A percentile compares a stretch with the other conserved stretches of the same genome.
These are phyloP conservation scores for Charaxes varanes DNA, from an alignment of 1,140 invertebrate genomes.

Conservation along the genomic window DNA sequence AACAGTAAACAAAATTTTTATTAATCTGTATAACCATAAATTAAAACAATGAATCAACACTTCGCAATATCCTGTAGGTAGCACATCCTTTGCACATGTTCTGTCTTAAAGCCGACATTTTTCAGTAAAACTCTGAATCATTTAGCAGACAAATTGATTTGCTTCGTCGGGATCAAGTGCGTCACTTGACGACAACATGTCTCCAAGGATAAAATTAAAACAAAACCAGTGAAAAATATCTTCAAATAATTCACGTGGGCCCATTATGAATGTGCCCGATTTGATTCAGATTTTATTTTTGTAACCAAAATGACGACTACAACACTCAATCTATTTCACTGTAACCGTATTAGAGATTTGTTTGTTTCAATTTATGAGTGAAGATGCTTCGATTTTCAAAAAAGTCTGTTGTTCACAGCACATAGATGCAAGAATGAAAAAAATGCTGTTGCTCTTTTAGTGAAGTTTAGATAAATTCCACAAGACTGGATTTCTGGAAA, in stretches of 20 bases:
- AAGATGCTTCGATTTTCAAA: too few species aligned
- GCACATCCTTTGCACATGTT: slow-evolving; percentile 26
- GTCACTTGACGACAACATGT: slow-evolving; percentile 21
- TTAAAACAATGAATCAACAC: slow-evolving; percentile 11
- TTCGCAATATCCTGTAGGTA: slow-evolving; percentile 18
- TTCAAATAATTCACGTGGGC: slow-evolving; percentile 6
- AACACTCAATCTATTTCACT: too few species aligned
- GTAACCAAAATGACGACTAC: too few species aligned
- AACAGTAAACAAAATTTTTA: too few species aligned
- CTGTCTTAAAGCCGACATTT: slow-evolving; percentile 25
- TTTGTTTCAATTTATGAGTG: too few species aligned
- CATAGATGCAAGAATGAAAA: too few species aligned
- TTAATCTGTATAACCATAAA: neutral
- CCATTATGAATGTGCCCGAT: slow-evolving; percentile 1
- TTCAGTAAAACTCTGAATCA: slow-evolving; percentile 32
- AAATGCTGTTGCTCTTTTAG: too few species aligned
- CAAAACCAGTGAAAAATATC: neutral
- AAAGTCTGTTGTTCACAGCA: too few species aligned
- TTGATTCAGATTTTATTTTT: slow-evolving; percentile 1
- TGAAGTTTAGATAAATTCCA: too few species aligned
- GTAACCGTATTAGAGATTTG: too few species aligned
- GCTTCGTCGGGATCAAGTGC: slow-evolving; percentile 9
- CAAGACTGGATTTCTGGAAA: too few species aligned
- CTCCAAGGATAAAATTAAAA: slow-evolving; percentile 9
- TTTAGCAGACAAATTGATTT: slow-evolving; percentile 26